A percentile compares a stretch with the other conserved stretches of the same genome.
phyloP scores from a whole-genome alignment of 2,888 invertebrate species.

The Sarcophaga subvicina region DNA sequence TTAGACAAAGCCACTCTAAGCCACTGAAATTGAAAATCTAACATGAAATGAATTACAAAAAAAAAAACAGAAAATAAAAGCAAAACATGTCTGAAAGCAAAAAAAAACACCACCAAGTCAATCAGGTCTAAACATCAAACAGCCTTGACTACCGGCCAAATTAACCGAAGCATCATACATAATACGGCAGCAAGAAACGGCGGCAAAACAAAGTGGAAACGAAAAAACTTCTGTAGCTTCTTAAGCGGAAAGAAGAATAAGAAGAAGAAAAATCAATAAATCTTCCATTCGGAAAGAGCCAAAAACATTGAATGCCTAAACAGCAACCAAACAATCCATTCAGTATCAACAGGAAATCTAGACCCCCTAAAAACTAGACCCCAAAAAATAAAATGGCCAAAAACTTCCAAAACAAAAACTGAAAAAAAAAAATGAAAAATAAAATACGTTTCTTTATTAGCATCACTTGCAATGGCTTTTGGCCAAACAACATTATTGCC shows the following conservation, averaged over 20 bases:
- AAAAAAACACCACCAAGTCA: slow-evolving; percentile 34
- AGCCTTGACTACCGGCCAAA: slow-evolving; percentile 68
- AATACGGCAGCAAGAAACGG: slow-evolving; percentile 20
- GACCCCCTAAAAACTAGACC: not conserved
- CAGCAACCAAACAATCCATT: slow-evolving; percentile 40
- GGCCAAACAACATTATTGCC: not conserved
- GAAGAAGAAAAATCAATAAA: slow-evolving; percentile 42
- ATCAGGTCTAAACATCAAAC: slow-evolving; percentile 52
- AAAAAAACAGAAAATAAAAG: slow-evolving; percentile 6
- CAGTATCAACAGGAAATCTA: slow-evolving; percentile 53
- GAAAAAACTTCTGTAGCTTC: not conserved
- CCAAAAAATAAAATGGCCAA: slow-evolving; percentile 26
- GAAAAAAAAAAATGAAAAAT: not conserved
- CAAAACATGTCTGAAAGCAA: not conserved
- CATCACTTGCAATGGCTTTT: not conserved
- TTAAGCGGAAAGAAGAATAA: not conserved
- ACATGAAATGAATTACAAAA: slow-evolving; percentile 56
- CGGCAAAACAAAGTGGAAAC: slow-evolving; percentile 13
- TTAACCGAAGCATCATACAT: slow-evolving; percentile 43
- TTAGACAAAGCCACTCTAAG: not conserved
- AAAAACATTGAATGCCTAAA: slow-evolving; percentile 51
- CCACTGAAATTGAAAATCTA: slow-evolving; percentile 38
- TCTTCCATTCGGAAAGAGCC: slow-evolving; percentile 14
- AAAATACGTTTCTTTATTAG: not conserved
- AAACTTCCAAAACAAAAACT: not conserved